Base-by-base conservation (phyloP, 2,888 invertebrate species). In the Diarsia dahlii region DNA sequence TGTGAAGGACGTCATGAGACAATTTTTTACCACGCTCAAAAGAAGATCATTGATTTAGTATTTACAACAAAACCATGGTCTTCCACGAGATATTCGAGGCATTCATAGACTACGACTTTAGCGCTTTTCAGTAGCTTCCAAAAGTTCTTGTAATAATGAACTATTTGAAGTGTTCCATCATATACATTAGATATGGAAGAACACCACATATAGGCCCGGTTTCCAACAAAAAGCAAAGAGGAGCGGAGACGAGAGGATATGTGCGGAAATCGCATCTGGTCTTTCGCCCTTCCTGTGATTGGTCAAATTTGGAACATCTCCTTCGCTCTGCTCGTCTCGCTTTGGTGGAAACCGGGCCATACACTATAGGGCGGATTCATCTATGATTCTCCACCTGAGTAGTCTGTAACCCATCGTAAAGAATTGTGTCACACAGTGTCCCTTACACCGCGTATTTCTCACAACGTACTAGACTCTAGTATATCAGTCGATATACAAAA, bases 401-500 rank as follows among this genome's bases (percentile, higher is more conserved):
- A 58, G 23, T 28, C 13, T 8, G 12, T 3, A 13, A 45, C 3
- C 3, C 45, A 1, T 45, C 3, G 45, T n/a, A 23, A 63, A 63
- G 13, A n/a, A 45, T 63, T 6, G 1, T 62, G 13, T 3, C 45
- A 45, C 3, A 45, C 3, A 1, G 0, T 63, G 45, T 63, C 45
- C n/a, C 45, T 5, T 62, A 13, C 2, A n/a, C 8, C n/a, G n/a
- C n/a, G 45, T 23, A n/a, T 45, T 74, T 78, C 80, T 75, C 58
- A 84, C 71, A 62, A 73, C 71, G 70, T 48, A 71, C 72, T n/a
- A 46, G 64, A 71, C 71, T 63, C 65, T 66, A 73, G 69, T 76
- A 74, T 74, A 80, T 78, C 67, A 83, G 75, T 63, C 72, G 80
- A 78, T 81, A 82, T 88, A 80, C 79, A 86, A 86, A 86, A 81